These are phyloP conservation scores for Monochamus saltuarius DNA, from an alignment of 1,140 invertebrate species.

Conservation along the genomic window DNA sequence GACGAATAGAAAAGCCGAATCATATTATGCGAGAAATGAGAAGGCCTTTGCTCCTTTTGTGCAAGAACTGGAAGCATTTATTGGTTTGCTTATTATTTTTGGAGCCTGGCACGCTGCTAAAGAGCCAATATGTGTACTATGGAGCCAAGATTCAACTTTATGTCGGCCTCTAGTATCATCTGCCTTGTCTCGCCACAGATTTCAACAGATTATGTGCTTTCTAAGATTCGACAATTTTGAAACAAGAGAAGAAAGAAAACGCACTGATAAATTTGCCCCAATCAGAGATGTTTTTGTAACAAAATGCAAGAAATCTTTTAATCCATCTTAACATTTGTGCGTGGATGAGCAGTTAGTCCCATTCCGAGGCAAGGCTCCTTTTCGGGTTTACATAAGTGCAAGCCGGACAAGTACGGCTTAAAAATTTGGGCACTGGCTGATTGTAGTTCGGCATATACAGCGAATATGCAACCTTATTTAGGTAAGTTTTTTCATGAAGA, in stretches of 20 bases:
- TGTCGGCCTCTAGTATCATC: conserved; percentile 19
- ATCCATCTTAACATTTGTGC: conserved; percentile 26
- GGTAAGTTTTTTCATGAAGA: conserved; percentile 9
- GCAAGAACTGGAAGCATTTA: conserved; percentile 12
- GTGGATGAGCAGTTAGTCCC: conserved; percentile 32
- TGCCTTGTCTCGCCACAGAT: conserved; percentile 32
- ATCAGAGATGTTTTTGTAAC: conserved; percentile 43
- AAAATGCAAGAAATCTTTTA: conserved; percentile 35
- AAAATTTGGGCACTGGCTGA: conserved; percentile 48
- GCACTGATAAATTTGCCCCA: conserved; percentile 44
- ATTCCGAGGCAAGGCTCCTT: too few relatives aligned
- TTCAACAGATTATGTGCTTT: conserved; percentile 22
- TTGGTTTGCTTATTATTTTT: conserved; percentile 23
- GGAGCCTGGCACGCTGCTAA: conserved; percentile 12
- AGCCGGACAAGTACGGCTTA: conserved; percentile 26
- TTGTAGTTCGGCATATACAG: conserved; percentile 40
- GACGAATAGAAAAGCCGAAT: conserved; percentile 24
- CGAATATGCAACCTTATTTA: conserved; percentile 43
- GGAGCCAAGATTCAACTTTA: conserved; percentile 17
- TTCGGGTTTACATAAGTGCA: too few relatives aligned
- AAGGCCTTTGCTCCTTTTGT: conserved; percentile 22
- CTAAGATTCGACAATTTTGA: conserved; percentile 38
- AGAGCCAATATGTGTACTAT: conserved; percentile 12
- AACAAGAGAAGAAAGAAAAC: conserved; percentile 31
- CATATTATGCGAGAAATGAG: conserved; percentile 16